These are phyloP conservation scores for Parnassius apollo DNA, from an alignment of 2,888 invertebrate genomes.

Conservation along the genomic window DNA sequence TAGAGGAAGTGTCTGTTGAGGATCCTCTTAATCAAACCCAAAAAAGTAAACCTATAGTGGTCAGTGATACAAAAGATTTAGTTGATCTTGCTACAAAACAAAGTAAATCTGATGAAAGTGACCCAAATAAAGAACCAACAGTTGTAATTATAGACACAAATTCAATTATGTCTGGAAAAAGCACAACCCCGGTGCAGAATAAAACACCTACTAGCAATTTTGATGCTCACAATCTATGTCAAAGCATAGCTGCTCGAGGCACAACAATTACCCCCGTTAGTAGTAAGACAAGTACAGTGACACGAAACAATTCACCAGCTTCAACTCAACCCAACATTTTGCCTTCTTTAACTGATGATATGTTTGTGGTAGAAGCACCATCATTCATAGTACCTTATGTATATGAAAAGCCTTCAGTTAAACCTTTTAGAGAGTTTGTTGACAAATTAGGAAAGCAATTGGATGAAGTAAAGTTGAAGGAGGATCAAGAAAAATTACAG, in stretches of 20 bases:
- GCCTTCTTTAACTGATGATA: slow-evolving; percentile 93
- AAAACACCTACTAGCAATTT: slow-evolving; percentile 50
- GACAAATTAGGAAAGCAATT: slow-evolving; percentile 84
- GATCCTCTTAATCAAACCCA: slow-evolving; percentile 82
- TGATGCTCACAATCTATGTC: slow-evolving; percentile 68
- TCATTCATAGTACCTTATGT: slow-evolving; percentile 96
- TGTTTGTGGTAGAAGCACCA: slow-evolving; percentile 96
- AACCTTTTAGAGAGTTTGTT: slow-evolving; percentile 88
- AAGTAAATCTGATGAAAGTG: slow-evolving; percentile 55
- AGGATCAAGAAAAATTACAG: slow-evolving; percentile 59
- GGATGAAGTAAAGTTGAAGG: slow-evolving; percentile 69
- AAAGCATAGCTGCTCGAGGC: slow-evolving; percentile 74
- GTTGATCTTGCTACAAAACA: slow-evolving; percentile 85
- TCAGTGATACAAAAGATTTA: slow-evolving; percentile 87
- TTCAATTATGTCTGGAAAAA: slow-evolving; percentile 78
- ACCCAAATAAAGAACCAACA: slow-evolving; percentile 86
- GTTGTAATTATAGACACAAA: slow-evolving; percentile 93
- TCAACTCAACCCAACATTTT: slow-evolving; percentile 77
- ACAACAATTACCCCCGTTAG: slow-evolving; percentile 80
- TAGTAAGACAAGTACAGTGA: slow-evolving; percentile 44
- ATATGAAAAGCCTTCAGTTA: slow-evolving; percentile 93
- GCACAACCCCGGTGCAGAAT: slow-evolving; percentile 41
- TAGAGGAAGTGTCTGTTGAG: slow-evolving; percentile 85
- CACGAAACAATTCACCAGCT: slow-evolving; percentile 37
- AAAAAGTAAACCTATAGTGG: slow-evolving; percentile 80